Conservation (phyloP, 2,113 vertebrate genomes). For the Clarias macrocephalus region DNA sequence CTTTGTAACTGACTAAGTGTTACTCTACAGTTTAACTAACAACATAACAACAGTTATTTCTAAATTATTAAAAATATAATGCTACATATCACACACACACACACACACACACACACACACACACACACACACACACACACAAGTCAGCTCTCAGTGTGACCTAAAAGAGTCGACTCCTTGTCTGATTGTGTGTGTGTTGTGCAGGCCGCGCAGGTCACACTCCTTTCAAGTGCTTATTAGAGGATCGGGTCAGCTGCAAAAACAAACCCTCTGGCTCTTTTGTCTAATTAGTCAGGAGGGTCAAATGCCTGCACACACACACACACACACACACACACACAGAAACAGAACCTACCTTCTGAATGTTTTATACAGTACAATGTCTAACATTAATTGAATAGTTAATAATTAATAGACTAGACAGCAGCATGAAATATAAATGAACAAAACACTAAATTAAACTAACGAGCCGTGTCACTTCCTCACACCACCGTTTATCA, state of each 20-base stretch:
- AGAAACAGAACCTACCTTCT: not conserved
- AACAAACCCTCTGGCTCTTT: slow-evolving; percentile 63
- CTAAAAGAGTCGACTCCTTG: not conserved
- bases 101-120: not conserved
- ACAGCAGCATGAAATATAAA: not conserved
- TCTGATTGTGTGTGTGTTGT: not conserved
- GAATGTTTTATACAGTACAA: not conserved
- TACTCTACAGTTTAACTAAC: not conserved
- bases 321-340: not conserved
- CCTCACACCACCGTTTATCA: not conserved
- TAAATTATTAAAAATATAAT: not conserved
- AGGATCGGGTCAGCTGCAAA: slow-evolving; percentile 76
- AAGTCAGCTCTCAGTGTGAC: not conserved
- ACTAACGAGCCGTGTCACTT: not conserved
- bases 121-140: not conserved
- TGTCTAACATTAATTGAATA: not conserved
- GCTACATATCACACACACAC: not conserved
- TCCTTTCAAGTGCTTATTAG: slow-evolving; percentile 45
- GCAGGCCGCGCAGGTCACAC: not conserved
- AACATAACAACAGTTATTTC: not conserved
- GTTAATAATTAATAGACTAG: not conserved
- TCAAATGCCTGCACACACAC: slow-evolving; percentile 64
- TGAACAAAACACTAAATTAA: not conserved
- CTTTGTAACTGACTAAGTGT: not conserved
- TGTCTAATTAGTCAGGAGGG: slow-evolving; percentile 56